These are phyloP conservation scores for Ericerus pela DNA, from an alignment of 1,140 invertebrate genomes.

Conservation along the genomic window DNA sequence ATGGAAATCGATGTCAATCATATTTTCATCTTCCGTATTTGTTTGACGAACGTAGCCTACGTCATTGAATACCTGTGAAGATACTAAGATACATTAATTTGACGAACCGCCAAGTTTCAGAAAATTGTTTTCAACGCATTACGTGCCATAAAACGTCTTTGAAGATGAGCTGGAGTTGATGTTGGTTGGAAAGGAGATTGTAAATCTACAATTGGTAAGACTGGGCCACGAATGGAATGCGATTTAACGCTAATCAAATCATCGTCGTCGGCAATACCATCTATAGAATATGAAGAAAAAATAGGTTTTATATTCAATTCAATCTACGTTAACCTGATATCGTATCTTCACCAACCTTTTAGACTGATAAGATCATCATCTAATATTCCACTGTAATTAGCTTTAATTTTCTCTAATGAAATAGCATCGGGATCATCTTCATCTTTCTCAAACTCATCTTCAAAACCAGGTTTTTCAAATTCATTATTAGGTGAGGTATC, in stretches of 20 bases:
- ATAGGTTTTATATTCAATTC: neutral
- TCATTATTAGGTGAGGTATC: too few relatives aligned
- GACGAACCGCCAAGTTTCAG: constrained; percentile 4
- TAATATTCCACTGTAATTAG: neutral
- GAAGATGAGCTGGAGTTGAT: constrained; percentile 69
- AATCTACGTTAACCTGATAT: neutral
- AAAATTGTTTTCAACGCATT: neutral
- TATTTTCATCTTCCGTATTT: constrained; percentile 50
- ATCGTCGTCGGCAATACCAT: constrained; percentile 6
- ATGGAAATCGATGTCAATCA: constrained; percentile 91
- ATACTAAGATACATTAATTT: constrained; percentile 12
- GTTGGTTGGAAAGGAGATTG: constrained; percentile 80
- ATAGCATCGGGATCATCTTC: neutral
- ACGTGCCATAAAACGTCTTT: constrained; percentile 60
- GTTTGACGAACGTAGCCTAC: constrained; percentile 66
- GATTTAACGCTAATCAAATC: constrained; percentile 7
- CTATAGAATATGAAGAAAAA: neutral
- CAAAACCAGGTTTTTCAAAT: neutral
- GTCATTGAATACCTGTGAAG: constrained; percentile 62
- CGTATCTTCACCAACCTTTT: neutral
- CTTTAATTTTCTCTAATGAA: constrained; percentile 7
- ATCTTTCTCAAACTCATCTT: constrained; percentile 3
- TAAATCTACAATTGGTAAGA: constrained; percentile 35
- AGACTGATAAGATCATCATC: neutral
- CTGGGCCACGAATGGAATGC: constrained; percentile 16